Evolutionary conservation across 2,888 invertebrate species (phyloP).

Genomic region (Plebejus melissa): DNA sequence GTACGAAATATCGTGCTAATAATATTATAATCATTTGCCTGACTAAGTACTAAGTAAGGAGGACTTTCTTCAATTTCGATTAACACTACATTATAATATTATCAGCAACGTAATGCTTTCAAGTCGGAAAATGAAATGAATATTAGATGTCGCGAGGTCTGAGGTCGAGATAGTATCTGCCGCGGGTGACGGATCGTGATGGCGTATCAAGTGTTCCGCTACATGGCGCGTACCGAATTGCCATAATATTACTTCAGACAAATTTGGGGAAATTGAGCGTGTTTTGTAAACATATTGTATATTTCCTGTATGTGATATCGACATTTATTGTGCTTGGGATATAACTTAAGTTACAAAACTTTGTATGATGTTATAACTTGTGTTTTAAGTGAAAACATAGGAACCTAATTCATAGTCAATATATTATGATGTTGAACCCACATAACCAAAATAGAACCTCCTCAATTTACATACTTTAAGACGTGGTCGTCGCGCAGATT

Average conservation of each 20-base stretch:
- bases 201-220: slow-evolving; percentile 40
- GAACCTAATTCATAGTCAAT: neutral
- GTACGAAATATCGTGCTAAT: too few species aligned
- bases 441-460: neutral
- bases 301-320: neutral
- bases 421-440: neutral
- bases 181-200: slow-evolving; percentile 56
- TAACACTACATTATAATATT: slow-evolving; percentile 34
- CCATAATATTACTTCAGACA: slow-evolving; percentile 37
- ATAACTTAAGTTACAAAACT: neutral
- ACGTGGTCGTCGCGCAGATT: slow-evolving; percentile 2
- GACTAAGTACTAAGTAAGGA: neutral
- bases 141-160: slow-evolving; percentile 55
- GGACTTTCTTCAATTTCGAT: too few species aligned
- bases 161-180: slow-evolving; percentile 54
- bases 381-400: neutral
- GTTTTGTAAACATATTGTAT: neutral
- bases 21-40: too few species aligned
- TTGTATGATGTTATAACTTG: neutral
- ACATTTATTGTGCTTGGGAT: neutral
- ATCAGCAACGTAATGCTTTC: slow-evolving; percentile 55
- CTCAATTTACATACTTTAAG: neutral
- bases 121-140: slow-evolving; percentile 57
- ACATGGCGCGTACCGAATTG: slow-evolving; percentile 33
- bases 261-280: neutral